Percentiles rank a stretch among this genome's conserved stretches.
phyloP scores from a whole-genome alignment of 1,140 invertebrate species.

The Heliconius hewitsoni region DNA sequence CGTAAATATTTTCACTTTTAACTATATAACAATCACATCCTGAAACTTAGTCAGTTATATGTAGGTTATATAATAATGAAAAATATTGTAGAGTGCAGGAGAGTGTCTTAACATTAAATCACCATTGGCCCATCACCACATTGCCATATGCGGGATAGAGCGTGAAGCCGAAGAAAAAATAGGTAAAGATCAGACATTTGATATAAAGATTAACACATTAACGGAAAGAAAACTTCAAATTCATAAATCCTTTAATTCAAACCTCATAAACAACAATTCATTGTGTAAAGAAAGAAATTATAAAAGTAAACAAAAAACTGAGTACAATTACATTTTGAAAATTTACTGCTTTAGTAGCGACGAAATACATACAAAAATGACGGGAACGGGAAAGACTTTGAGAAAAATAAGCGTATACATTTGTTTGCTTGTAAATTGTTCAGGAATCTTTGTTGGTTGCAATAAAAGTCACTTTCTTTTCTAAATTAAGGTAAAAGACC shows the following conservation, averaged over 20 bases:
- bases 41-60: too few relatives aligned
- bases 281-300: background rate
- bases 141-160: too few relatives aligned
- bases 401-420: slow-evolving; percentile 36
- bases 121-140: too few relatives aligned
- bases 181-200: background rate
- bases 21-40: too few relatives aligned
- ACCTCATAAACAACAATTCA: background rate
- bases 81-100: too few relatives aligned
- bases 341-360: slow-evolving; percentile 19
- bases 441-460: slow-evolving; percentile 44
- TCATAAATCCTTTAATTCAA: background rate
- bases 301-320: slow-evolving; percentile 10
- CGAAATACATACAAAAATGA: slow-evolving; percentile 27
- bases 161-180: too few relatives aligned
- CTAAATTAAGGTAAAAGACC: slow-evolving; percentile 51
- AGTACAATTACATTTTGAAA: slow-evolving; percentile 17
- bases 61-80: too few relatives aligned
- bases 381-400: slow-evolving; percentile 21
- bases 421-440: slow-evolving; percentile 47
- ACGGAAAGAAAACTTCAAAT: background rate
- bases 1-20: too few relatives aligned
- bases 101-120: too few relatives aligned
- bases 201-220: background rate
- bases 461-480: slow-evolving; percentile 58